Conservation (phyloP, 2,888 invertebrate species). For the Muschampia plurimacula region DNA sequence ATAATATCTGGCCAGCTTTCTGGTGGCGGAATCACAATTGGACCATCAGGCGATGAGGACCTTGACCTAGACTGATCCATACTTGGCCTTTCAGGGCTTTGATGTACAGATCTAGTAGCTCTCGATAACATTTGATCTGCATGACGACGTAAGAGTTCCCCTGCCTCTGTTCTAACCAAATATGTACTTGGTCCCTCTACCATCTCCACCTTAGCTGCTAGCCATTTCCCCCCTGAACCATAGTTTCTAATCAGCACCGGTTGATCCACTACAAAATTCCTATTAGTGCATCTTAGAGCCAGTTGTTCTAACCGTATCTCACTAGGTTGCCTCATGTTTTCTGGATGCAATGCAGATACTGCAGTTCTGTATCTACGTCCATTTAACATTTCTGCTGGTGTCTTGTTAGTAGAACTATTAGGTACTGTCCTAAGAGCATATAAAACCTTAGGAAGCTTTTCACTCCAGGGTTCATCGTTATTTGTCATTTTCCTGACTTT, state of each 20-base stretch:
- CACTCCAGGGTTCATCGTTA: slow-evolving; percentile 9
- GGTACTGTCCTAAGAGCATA: slow-evolving; percentile 18
- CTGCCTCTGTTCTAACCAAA: slow-evolving; percentile 15
- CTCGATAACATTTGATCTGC: slow-evolving; percentile 15
- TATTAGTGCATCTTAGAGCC: neutral
- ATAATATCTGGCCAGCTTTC: slow-evolving; percentile 9
- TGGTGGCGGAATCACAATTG: neutral
- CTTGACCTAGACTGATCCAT: neutral
- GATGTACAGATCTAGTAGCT: neutral
- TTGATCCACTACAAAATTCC: neutral
- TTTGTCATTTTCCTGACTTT: slow-evolving; percentile 18
- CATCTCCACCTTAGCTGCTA: slow-evolving; percentile 8
- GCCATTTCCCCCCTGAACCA: slow-evolving; percentile 6
- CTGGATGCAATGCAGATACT: slow-evolving; percentile 16
- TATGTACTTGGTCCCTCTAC: slow-evolving; percentile 20
- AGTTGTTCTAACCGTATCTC: neutral
- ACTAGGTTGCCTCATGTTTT: slow-evolving; percentile 12
- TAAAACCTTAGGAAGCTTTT: slow-evolving; percentile 16
- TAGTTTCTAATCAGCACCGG: neutral
- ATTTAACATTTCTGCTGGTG: slow-evolving; percentile 22
- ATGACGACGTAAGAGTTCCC: slow-evolving; percentile 13
- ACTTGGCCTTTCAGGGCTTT: neutral
- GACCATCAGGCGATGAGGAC: neutral
- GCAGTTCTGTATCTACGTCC: slow-evolving; percentile 20
- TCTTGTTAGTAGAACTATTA: slow-evolving; percentile 17